Conservation (phyloP, 1,140 invertebrate genomes). For the Tetraneura akinire region DNA sequence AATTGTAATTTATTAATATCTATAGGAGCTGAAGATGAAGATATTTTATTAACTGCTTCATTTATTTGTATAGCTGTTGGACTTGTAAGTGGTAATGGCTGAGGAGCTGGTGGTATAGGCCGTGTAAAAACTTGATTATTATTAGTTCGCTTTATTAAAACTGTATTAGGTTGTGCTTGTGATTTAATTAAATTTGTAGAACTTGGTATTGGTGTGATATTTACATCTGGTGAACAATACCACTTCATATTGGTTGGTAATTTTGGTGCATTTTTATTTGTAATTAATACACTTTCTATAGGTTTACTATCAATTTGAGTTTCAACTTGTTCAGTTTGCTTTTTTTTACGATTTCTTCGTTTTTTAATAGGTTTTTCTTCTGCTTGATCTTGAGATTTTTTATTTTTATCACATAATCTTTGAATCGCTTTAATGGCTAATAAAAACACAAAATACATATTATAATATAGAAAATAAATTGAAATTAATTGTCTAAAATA, state of each 20-base stretch:
- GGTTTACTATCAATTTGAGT: conserved; percentile 3
- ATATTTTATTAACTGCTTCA: conserved; percentile 56
- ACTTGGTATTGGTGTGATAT: conserved; percentile 28
- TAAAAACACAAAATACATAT: no score
- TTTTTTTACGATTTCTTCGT: conserved; percentile 47
- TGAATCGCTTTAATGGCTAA: conserved; percentile 47
- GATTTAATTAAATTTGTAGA: neutral
- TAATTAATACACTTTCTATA: conserved; percentile 32
- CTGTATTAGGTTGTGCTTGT: conserved; percentile 30
- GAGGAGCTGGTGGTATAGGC: conserved; percentile 19
- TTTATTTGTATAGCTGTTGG: conserved; percentile 57
- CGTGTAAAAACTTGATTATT: conserved; percentile 42
- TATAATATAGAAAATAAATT: no score
- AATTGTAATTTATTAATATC: conserved; percentile 70
- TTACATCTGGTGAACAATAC: conserved; percentile 49
- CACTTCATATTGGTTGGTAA: conserved; percentile 44
- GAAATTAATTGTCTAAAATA: no score
- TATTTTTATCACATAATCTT: conserved; percentile 45
- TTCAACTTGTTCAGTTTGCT: conserved; percentile 35
- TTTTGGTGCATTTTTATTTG: conserved; percentile 43
- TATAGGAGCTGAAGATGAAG: conserved; percentile 54
- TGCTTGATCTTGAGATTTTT: conserved; percentile 26
- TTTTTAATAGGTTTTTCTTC: conserved; percentile 49
- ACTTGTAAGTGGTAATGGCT: conserved; percentile 53
- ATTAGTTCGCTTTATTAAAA: conserved; percentile 44